Base-by-base conservation (phyloP, 2,113 vertebrate genomes). In the Ictalurus furcatus region DNA sequence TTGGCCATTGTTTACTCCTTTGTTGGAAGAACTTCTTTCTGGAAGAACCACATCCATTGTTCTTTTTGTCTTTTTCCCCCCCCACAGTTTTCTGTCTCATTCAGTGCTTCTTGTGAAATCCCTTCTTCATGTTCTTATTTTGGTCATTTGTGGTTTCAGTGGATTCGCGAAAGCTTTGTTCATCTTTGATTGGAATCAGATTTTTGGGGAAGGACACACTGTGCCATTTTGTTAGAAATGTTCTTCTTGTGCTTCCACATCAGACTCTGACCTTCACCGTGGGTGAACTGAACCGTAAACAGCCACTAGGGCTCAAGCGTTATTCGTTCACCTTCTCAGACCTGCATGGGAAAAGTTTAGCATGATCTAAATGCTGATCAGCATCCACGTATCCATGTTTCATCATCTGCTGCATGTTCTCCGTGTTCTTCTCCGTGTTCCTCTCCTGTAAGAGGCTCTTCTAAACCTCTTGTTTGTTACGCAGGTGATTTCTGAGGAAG, bases 401-500 rank as follows among this genome's bases (percentile, higher is more conserved):
- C 88, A 85, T 85, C 63, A 69, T 80, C 61, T 87, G 59, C 84
- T 89, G 69, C 69, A 85, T 85, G 84, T 65, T 76, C 74, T 85
- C 63, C 84, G 21, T 85, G 83, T 85, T 65, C 40, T 63, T 63
- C 37, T 56, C 52, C 37, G 23, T 88, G 81, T 76, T 69, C 34
- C 30, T 44, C 56, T 65, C 74, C 78, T 81, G 84, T 54, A 78
- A 76, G 85, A 88, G 89, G 84, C 86, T 73, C 63, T 90, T 83
- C 89, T 90, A 90, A 90, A 90, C 87, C 87, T 88, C 74, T 90
- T 95, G 94, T 96, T 94, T 96, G 95, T 96, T 95, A 95, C 93
- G 89, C 96, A 96, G 96, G 96, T 96, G 94, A 96, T 96, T 95
- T 96, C 96, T 95, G 95, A 96, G 95, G 96, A 96, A 96, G 96